These are phyloP conservation scores for Mythimna lalbum DNA, from an alignment of 2,888 invertebrate species.

Conservation along the genomic window DNA sequence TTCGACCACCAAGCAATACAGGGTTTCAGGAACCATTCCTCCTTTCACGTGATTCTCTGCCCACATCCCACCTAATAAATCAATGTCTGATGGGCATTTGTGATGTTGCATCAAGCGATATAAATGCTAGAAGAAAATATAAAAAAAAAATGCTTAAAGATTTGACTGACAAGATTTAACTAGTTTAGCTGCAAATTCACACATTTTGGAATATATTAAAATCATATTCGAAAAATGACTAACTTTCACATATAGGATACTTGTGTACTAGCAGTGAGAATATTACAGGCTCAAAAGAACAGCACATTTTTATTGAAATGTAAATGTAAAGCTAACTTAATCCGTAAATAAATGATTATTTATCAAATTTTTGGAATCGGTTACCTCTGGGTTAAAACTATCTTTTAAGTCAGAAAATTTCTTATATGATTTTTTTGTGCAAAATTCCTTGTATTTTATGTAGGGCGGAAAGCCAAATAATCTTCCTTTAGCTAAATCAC, in stretches of 20 bases:
- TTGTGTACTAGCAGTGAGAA: too few relatives aligned
- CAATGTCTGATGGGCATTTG: conserved; percentile 94
- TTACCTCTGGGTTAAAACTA: conserved; percentile 28
- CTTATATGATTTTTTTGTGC: conserved; percentile 10
- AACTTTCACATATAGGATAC: too few relatives aligned
- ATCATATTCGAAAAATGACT: too few relatives aligned
- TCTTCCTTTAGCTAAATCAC: conserved; percentile 31
- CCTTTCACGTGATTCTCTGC: conserved; percentile 94
- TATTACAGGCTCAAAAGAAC: too few relatives aligned
- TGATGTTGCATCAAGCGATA: conserved; percentile 64
- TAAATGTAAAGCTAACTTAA: too few relatives aligned
- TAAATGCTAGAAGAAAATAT: conserved; percentile 41
- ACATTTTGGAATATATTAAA: too few relatives aligned
- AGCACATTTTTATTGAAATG: too few relatives aligned
- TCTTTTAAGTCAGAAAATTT: conserved; percentile 19
- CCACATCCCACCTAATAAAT: conserved; percentile 95
- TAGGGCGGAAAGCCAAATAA: conserved; percentile 27
- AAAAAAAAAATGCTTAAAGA: background rate
- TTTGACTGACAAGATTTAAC: background rate
- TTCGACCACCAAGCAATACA: conserved; percentile 95
- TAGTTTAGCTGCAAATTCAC: background rate
- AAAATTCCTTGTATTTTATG: conserved; percentile 37
- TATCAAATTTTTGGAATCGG: too few relatives aligned
- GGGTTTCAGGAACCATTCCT: conserved; percentile 95
- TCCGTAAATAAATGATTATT: too few relatives aligned